Evolutionary conservation across 2,797 vertebrate species (phyloP).

Genomic region (Tauraco hartlaubi): DNA sequence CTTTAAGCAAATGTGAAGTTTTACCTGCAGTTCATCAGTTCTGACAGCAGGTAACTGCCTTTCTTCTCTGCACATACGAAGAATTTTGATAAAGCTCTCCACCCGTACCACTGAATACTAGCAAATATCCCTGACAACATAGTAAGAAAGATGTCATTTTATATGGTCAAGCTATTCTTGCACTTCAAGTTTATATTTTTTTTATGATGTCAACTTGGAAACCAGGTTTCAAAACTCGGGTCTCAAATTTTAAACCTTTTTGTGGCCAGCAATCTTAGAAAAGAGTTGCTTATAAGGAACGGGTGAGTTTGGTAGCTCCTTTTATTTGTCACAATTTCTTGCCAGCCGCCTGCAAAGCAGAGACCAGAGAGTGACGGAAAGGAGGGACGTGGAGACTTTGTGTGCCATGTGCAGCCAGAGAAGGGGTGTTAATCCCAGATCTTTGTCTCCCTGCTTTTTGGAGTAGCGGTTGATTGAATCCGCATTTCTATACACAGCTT

Average conservation of each 20-base stretch:
- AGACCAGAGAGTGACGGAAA: accelerated
- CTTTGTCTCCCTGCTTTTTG: background rate
- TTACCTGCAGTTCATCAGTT: background rate
- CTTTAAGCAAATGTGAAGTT: background rate
- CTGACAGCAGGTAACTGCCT: background rate
- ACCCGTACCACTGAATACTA: background rate
- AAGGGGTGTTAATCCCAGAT: background rate
- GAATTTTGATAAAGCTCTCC: background rate
- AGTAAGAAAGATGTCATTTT: background rate
- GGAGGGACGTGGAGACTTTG: background rate
- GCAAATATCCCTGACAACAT: background rate
- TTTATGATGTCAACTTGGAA: background rate
- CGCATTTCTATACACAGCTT: background rate
- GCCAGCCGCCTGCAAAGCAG: background rate
- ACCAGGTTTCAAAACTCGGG: background rate
- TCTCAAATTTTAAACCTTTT: background rate
- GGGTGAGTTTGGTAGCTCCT: background rate
- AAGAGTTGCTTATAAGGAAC: background rate
- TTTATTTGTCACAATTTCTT: background rate
- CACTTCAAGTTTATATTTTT: background rate
- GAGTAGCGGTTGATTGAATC: background rate
- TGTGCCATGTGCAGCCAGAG: background rate
- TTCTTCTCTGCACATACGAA: background rate
- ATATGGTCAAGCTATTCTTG: background rate
- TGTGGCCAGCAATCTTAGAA: background rate